Percentiles rank a stretch among this genome's conserved stretches.
These are phyloP conservation scores for Parotocinclus haroldoi DNA, from an alignment of 2,797 vertebrate genomes.

Conservation along the genomic window DNA sequence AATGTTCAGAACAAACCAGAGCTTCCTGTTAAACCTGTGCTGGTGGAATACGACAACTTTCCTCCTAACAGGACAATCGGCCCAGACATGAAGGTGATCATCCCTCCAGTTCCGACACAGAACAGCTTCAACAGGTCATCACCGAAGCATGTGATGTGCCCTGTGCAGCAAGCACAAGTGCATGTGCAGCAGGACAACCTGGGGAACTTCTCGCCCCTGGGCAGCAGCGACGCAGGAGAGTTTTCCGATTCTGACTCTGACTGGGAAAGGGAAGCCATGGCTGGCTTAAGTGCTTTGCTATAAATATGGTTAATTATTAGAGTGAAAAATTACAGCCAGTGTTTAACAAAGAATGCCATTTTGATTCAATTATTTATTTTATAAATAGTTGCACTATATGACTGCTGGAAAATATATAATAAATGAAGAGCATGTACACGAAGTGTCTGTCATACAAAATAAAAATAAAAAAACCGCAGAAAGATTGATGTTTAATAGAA, in stretches of 20 bases:
- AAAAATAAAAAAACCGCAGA: constrained; percentile 43
- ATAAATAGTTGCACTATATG: constrained; percentile 45
- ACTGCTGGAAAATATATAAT: constrained; percentile 31
- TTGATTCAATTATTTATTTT: constrained; percentile 48
- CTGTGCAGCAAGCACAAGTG: constrained; percentile 48
- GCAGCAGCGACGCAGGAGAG: constrained; percentile 55
- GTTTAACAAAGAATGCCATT: constrained; percentile 4
- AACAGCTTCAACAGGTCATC: constrained; percentile 50
- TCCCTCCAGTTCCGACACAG: constrained; percentile 65
- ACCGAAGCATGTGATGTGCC: constrained; percentile 51
- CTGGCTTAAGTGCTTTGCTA: constrained; percentile 64
- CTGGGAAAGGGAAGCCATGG: constrained; percentile 75
- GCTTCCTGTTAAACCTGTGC: constrained; percentile 50
- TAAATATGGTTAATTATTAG: constrained; percentile 24
- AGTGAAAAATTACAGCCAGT: neutral
- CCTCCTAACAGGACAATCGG: constrained; percentile 76
- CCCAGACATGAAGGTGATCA: constrained; percentile 71
- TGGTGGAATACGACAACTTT: constrained; percentile 75
- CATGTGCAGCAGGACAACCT: constrained; percentile 46
- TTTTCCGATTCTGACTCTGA: constrained; percentile 73
- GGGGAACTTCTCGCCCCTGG: constrained; percentile 69
- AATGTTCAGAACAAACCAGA: constrained; percentile 22
- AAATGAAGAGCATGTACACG: constrained; percentile 23
- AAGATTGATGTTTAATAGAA: constrained; percentile 68
- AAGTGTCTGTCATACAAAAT: constrained; percentile 45